These are phyloP conservation scores for Sternotherus odoratus DNA, from an alignment of 2,797 vertebrate species.

Conservation along the genomic window DNA sequence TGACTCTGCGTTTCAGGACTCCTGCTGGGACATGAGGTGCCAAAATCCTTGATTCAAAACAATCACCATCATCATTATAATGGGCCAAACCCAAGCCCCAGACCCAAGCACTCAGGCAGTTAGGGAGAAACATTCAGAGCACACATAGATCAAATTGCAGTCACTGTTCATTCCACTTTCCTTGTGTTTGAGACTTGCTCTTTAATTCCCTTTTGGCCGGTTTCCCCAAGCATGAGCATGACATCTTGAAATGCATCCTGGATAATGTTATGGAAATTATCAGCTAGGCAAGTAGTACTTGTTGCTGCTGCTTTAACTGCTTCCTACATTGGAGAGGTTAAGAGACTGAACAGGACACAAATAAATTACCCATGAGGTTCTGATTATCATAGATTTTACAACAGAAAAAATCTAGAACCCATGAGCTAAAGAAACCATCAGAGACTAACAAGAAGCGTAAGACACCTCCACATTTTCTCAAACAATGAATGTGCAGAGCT, in stretches of 20 bases:
- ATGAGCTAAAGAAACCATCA: constrained; percentile 8
- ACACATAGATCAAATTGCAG: constrained; percentile 19
- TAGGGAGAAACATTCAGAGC: constrained; percentile 10
- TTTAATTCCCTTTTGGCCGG: neutral
- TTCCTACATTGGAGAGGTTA: neutral
- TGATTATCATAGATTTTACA: neutral
- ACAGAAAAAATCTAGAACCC: neutral
- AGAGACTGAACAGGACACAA: neutral
- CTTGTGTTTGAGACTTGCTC: neutral
- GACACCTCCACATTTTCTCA: neutral
- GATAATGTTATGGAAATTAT: neutral
- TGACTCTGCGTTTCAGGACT: constrained; percentile 31
- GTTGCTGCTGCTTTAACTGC: neutral
- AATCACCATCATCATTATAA: constrained; percentile 28
- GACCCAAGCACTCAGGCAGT: constrained; percentile 7
- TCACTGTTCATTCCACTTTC: neutral
- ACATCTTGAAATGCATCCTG: neutral
- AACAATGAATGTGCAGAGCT: neutral
- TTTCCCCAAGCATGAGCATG: neutral
- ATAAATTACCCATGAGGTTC: neutral
- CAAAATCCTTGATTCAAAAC: constrained; percentile 11
- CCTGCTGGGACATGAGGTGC: constrained; percentile 25
- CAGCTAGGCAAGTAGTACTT: neutral
- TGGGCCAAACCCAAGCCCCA: constrained; percentile 42
- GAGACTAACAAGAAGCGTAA: neutral